phyloP scores from a whole-genome alignment of 2,888 invertebrate genomes.

The Macrosiphum euphorbiae region DNA sequence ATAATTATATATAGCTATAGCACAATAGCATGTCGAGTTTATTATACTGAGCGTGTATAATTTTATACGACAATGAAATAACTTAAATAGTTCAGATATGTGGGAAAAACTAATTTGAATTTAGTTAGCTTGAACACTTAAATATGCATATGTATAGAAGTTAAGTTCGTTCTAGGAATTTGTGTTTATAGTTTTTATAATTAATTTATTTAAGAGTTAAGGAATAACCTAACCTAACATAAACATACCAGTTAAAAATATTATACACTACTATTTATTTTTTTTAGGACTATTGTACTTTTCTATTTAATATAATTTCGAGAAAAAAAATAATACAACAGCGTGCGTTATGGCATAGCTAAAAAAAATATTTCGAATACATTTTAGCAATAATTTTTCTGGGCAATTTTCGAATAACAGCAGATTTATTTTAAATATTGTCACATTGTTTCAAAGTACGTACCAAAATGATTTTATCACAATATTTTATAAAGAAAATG shows the following conservation, averaged over 20 bases:
- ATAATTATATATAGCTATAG: slow-evolving; percentile 31
- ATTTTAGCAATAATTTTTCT: background rate
- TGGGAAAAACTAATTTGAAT: slow-evolving; percentile 42
- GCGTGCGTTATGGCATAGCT: background rate
- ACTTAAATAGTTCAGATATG: slow-evolving; percentile 34
- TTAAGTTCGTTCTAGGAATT: background rate
- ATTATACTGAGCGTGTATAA: slow-evolving; percentile 32
- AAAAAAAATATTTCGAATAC: background rate
- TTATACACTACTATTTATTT: background rate
- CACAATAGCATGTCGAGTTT: slow-evolving; percentile 38
- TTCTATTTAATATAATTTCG: background rate
- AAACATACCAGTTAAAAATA: background rate
- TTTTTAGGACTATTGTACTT: background rate
- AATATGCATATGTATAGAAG: background rate
- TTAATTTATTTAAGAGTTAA: background rate
- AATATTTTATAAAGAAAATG: background rate
- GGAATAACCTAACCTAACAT: too few species aligned
- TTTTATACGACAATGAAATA: slow-evolving; percentile 41
- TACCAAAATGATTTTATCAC: background rate
- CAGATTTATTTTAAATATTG: background rate
- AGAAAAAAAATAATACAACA: background rate
- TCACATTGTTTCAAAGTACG: background rate
- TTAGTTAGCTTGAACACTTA: background rate
- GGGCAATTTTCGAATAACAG: background rate
- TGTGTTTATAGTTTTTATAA: slow-evolving; percentile 18